Evolutionary conservation across 92 coral and sea anemone species (phyloP), one percentile per base, ranked within the genome.

Genomic region (Micromussa lordhowensis): DNA sequence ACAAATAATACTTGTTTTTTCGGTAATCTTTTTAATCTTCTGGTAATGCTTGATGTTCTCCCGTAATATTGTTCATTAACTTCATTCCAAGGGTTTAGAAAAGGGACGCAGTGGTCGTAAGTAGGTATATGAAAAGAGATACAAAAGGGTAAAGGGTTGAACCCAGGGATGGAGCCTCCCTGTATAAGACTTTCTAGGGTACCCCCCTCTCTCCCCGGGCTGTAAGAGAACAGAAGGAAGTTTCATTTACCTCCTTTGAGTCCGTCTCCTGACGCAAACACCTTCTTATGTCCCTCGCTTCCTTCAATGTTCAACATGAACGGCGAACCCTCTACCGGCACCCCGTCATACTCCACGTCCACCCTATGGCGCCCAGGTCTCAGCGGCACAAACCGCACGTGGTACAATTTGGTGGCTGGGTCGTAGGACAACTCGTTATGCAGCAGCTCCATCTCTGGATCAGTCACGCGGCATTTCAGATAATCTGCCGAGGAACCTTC

Each of bases 321-420:
- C 12, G 99, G 98, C 18, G 97, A 94, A 17, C 96, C 97, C 16
- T 96, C 92, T 31, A 93, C 96, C 14, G 94, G 94, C 31, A 51
- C 88, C 0, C 91, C 93, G 3, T 92, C 92, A 85, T 97, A 97
- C 51, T 88, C 86, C 77, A 97, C 94, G 31, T 95, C 91, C 77
- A 97, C 92, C 31, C 58, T 81, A 82, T 97, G 94, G 44, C 84
- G 88, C 12, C 99, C 99, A 36, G 93, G 87, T 73, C 74, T 85
- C 14, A 88, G 92, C 13, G 99, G 99, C 10, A 97, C 93, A 87
- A 97, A 97, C 30, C 98, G 93, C 70, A 95, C 85, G 89, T 91
- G 92, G 36, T 85, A 53, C n/a, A 88, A 81, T 55, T 80, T 93
- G 61, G 90, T 85, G 75, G 90, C 92, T 22, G 88, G 88, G 58